Evolutionary conservation across 1,140 invertebrate species (phyloP).

Genomic region (Microplitis demolitor): DNA sequence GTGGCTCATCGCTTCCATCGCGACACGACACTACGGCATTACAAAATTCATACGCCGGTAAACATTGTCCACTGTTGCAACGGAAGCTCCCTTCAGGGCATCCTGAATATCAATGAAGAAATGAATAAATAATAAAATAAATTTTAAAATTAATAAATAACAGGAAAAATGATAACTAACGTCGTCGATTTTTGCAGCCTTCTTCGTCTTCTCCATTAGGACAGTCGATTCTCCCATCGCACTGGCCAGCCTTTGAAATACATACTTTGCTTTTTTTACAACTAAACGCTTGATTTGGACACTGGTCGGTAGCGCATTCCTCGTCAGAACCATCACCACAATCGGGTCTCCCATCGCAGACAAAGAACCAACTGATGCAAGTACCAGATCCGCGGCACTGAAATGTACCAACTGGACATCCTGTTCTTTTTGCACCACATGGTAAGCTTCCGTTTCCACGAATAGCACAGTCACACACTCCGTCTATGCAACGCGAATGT

Average conservation of each 20-base stretch:
- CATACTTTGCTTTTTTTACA: constrained; percentile 71
- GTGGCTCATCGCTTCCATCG: constrained; percentile 84
- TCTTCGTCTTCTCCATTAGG: constrained; percentile 80
- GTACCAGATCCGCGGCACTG: constrained; percentile 79
- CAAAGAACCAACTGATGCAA: constrained; percentile 90
- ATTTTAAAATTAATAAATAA: constrained; percentile 22
- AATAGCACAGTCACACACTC: constrained; percentile 78
- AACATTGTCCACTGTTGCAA: constrained; percentile 81
- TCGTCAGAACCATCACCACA: constrained; percentile 86
- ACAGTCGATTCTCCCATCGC: constrained; percentile 80
- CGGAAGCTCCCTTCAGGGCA: constrained; percentile 82
- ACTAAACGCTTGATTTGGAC: constrained; percentile 69
- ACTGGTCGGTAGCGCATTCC: constrained; percentile 64
- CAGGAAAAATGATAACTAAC: constrained; percentile 49
- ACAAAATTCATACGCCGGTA: constrained; percentile 89
- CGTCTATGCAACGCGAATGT: constrained; percentile 74
- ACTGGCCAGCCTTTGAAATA: constrained; percentile 75
- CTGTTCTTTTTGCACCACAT: constrained; percentile 74
- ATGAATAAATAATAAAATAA: not conserved
- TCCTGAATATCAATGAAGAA: constrained; percentile 31
- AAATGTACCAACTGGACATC: constrained; percentile 83
- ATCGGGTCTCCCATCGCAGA: constrained; percentile 90
- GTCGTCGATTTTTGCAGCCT: constrained; percentile 68
- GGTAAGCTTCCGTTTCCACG: constrained; percentile 58
- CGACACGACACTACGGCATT: constrained; percentile 84